Conservation (phyloP, 2,113 vertebrate genomes). For the Bufo bufo region DNA sequence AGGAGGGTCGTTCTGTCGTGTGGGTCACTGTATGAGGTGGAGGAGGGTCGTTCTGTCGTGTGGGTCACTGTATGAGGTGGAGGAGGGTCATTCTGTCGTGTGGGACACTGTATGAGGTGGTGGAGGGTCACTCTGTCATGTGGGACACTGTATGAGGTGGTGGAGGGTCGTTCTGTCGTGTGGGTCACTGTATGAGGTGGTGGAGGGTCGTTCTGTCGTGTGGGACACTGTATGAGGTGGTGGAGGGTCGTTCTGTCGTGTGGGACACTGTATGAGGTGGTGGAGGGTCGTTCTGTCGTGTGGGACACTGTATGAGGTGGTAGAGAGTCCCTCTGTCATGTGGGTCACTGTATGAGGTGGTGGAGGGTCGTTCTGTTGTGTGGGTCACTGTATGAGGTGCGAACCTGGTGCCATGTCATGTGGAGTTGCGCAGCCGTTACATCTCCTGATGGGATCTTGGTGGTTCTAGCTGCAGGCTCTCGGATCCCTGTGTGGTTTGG, state of each 20-base stretch:
- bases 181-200: not conserved
- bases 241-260: not conserved
- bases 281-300: too few species aligned
- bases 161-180: rapidly evolving
- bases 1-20: too few species aligned
- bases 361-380: not conserved
- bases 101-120: not conserved
- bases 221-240: not conserved
- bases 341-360: not conserved
- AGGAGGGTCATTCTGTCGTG: not conserved
- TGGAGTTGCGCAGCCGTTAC: not conserved
- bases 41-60: not conserved
- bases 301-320: not conserved
- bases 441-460: not conserved
- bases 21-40: not conserved
- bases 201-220: not conserved
- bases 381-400: not conserved
- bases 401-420: too few species aligned
- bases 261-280: not conserved
- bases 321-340: not conserved
- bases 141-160: not conserved
- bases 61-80: too few species aligned
- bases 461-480: conserved; percentile 83
- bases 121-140: not conserved
- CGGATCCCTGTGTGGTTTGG: conserved; percentile 91